These are phyloP conservation scores for Conger conger DNA, from an alignment of 2,113 vertebrate species.

Conservation along the genomic window DNA sequence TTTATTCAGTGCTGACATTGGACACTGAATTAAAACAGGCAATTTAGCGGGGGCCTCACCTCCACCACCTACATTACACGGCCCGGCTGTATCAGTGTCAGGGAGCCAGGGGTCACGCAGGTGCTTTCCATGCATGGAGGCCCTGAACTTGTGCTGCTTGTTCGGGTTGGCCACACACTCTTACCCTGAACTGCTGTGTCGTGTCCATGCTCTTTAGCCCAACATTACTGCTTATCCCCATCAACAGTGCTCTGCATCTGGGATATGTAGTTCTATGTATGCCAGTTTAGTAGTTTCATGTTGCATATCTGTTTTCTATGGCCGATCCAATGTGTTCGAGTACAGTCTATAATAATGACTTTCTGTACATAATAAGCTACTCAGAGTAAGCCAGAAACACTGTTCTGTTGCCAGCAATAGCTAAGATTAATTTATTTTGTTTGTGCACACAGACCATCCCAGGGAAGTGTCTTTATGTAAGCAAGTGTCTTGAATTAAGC, in stretches of 20 bases:
- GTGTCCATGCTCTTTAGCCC: not conserved
- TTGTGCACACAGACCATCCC: not conserved
- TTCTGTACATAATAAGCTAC: not conserved
- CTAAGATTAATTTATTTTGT: not conserved
- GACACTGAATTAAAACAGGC: conserved; percentile 54
- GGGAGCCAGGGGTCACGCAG: conserved; percentile 35
- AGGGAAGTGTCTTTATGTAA: not conserved
- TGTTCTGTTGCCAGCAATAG: not conserved
- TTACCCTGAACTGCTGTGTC: not conserved
- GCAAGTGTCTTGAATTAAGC: not conserved
- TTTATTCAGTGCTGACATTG: conserved; percentile 59
- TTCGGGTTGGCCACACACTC: not conserved
- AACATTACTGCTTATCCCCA: not conserved
- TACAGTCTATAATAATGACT: not conserved
- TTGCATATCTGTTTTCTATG: not conserved
- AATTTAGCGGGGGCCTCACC: conserved; percentile 46
- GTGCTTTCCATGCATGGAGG: not conserved
- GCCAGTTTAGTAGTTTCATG: not conserved
- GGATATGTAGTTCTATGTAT: not conserved
- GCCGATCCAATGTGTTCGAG: not conserved
- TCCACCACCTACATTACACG: conserved; percentile 42
- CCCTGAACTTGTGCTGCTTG: not conserved
- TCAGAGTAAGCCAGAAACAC: not conserved
- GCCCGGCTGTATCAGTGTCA: conserved; percentile 49
- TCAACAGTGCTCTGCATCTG: not conserved